Base-by-base conservation (phyloP, 2,113 vertebrate genomes). In the Campylomormyrus numenius region DNA sequence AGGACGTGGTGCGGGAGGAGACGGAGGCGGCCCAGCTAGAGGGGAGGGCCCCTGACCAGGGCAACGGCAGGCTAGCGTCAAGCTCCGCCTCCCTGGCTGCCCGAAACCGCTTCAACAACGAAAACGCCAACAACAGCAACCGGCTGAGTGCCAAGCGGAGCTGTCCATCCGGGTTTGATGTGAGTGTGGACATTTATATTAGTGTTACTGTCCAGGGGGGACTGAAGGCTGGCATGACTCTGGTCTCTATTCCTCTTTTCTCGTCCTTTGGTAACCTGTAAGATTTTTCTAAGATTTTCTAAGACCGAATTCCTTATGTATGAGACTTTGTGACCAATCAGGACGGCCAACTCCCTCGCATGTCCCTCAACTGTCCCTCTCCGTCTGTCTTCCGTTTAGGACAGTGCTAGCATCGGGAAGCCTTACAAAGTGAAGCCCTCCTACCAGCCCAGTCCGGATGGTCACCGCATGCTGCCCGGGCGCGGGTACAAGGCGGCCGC, bases 111-210 rank as follows among this genome's bases (percentile, higher is more conserved):
- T 94, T 97, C 0, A 95, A 97, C 93, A 98, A 98, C 39, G 97
- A 98, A 19, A 99, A 98, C 92, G 97, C 97, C 94, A 99, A 98
- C 89, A 99, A 98, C 89, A 99, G 97, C 92, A 98, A 98, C 96
- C 98, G 97, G 91, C 94, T 98, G 50, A 97, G 94, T 92, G 94
- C 93, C 88, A 95, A 94, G 0, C 93, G 91, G 1, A 96, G 95
- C 56, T 88, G 87, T 9, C 87, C 87, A 31, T 53, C 56, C 1
- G 87, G 53, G 92, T 95, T 96, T 53, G 95, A 95, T 96, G 98
- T 98, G 94, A 95, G 95, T 95, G 89, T 62, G 62, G 11, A 77
- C 13, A 17, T 77, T 35, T 77, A 39, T 77, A 15, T 77, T 77
- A 17, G 70, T 39, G 74, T 80, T 17, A 8, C 31, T 42, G 35